Evolutionary conservation across 2,888 invertebrate species (phyloP).

Genomic region (Thumatha senex): DNA sequence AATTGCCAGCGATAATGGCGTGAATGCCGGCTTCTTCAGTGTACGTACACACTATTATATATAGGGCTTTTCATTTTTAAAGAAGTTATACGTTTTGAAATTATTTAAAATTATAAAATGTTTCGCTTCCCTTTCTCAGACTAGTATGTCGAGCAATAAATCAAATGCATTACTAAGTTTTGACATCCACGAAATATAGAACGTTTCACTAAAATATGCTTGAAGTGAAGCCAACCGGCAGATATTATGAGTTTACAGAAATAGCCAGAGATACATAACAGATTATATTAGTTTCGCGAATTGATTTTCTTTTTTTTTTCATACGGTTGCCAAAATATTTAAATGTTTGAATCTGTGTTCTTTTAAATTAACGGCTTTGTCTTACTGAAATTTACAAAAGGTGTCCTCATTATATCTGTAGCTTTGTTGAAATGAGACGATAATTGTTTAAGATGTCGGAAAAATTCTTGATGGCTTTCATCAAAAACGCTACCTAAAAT

Average conservation of each 20-base stretch:
- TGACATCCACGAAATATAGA: conserved; percentile 11
- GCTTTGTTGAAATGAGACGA: too few species aligned
- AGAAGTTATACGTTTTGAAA: too few species aligned
- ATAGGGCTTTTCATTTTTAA: too few species aligned
- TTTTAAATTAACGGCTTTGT: background rate
- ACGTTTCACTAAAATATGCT: conserved; percentile 9
- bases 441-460: too few species aligned
- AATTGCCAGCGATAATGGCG: too few species aligned
- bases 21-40: too few species aligned
- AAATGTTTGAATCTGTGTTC: conserved; percentile 3
- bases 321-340: conserved; percentile 13
- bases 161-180: conserved; percentile 14
- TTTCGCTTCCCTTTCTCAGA: background rate
- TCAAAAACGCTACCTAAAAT: too few species aligned
- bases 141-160: conserved; percentile 11
- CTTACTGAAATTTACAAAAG: too few species aligned
- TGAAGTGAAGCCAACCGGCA: conserved; percentile 19
- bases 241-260: conserved; percentile 15
- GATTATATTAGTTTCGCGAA: conserved; percentile 14
- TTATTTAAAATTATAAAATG: background rate
- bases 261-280: conserved; percentile 11
- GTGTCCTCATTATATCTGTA: too few species aligned
- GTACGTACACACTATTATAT: too few species aligned
- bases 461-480: too few species aligned
- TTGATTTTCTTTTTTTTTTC: conserved; percentile 5